phyloP scores from a whole-genome alignment of 2,888 invertebrate species.

The Tenthredo livida region DNA sequence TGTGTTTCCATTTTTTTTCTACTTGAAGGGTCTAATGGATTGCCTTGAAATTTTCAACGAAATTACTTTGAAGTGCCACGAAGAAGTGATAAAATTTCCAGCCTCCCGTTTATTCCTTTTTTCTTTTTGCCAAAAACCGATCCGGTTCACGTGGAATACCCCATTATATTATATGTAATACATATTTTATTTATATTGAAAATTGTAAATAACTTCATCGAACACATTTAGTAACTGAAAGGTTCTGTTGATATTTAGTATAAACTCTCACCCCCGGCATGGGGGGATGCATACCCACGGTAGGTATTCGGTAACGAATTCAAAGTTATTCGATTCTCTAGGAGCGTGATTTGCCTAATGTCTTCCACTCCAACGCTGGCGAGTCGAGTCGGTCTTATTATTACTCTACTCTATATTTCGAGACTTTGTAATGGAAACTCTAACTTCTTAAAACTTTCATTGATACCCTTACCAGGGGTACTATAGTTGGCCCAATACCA shows the following conservation, averaged over 20 bases:
- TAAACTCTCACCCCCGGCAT: not conserved
- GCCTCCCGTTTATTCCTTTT: too few relatives aligned
- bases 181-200: not conserved
- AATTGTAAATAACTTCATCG: not conserved
- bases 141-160: too few relatives aligned
- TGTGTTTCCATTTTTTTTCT: too few relatives aligned
- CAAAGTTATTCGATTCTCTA: slow-evolving; percentile 51
- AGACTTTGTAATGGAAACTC: slow-evolving; percentile 77
- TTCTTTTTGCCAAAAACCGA: too few relatives aligned
- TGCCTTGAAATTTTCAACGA: too few relatives aligned
- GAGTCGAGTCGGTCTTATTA: slow-evolving; percentile 75
- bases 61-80: too few relatives aligned
- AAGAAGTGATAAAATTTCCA: too few relatives aligned
- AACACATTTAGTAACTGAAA: slow-evolving; percentile 23
- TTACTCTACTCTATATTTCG: slow-evolving; percentile 67
- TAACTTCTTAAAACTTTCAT: slow-evolving; percentile 74
- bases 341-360: slow-evolving; percentile 75
- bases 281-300: not conserved
- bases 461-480: not conserved
- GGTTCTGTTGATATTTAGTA: slow-evolving; percentile 38
- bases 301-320: slow-evolving; percentile 29
- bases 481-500: not conserved
- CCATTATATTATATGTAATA: not conserved
- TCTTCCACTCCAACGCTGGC: slow-evolving; percentile 72
- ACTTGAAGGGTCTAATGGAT: too few relatives aligned